phyloP scores from a whole-genome alignment of 2,113 vertebrate genomes.

The Pelodiscus sinensis region DNA sequence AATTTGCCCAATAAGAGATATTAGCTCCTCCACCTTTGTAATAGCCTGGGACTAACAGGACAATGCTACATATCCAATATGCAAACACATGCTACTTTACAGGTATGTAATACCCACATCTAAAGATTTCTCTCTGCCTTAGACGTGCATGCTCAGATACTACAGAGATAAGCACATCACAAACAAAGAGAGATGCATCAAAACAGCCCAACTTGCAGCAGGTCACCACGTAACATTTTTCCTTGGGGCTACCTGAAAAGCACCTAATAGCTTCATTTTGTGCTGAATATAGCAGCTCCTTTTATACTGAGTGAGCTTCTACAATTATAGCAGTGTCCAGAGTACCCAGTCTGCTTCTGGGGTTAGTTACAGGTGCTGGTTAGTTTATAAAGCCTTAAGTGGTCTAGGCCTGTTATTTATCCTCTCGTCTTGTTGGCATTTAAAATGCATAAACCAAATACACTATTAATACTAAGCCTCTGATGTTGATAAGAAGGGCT shows the following conservation, averaged over 20 bases:
- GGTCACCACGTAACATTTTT: background rate
- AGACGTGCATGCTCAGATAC: background rate
- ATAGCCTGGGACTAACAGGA: background rate
- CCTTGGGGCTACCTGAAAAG: background rate
- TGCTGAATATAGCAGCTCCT: background rate
- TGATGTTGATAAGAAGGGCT: background rate
- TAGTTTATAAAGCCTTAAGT: background rate
- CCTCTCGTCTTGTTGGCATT: background rate
- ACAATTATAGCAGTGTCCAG: background rate
- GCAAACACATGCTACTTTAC: background rate
- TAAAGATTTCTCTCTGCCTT: background rate
- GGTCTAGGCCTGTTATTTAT: background rate
- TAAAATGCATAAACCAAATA: background rate
- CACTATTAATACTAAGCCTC: background rate
- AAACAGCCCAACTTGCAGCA: background rate
- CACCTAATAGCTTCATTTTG: background rate
- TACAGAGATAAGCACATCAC: background rate
- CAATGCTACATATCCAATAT: background rate
- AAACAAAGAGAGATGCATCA: background rate
- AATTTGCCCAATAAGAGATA: too few relatives aligned
- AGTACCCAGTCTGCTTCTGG: background rate
- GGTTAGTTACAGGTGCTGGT: background rate
- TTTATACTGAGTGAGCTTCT: background rate
- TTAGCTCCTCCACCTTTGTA: too few relatives aligned
- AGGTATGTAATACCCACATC: background rate